Evolutionary conservation across 2,797 vertebrate species (phyloP).

Genomic region (Fratercula arctica): DNA sequence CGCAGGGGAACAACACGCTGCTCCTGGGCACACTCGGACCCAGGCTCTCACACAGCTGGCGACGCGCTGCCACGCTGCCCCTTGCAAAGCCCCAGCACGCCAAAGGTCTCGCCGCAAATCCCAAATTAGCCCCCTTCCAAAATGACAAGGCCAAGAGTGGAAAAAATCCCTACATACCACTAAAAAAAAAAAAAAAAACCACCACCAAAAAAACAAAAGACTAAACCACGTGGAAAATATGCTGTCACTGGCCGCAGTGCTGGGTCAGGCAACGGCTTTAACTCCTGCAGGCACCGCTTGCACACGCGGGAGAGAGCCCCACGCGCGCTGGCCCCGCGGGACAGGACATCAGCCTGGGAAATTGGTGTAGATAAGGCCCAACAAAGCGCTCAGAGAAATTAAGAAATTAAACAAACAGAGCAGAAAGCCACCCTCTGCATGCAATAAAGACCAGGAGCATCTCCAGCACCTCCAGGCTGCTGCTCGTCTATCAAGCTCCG

Average conservation of each 20-base stretch:
- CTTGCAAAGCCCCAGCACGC: rapidly evolving
- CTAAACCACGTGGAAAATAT: constrained; percentile 21
- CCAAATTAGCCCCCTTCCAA: neutral
- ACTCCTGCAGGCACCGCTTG: neutral
- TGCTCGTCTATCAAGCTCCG: neutral
- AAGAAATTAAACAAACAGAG: neutral
- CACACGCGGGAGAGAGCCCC: rapidly evolving
- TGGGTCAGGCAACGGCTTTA: neutral
- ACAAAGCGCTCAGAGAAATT: neutral
- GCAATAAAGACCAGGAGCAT: neutral
- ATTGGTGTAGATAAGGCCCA: neutral
- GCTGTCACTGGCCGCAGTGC: neutral
- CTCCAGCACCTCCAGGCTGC: neutral
- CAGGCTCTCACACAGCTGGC: neutral
- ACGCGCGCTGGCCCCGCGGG: rapidly evolving
- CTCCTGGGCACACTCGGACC: neutral
- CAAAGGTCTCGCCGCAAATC: neutral
- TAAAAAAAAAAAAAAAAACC: neutral
- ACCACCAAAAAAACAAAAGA: rapidly evolving
- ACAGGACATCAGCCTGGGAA: neutral
- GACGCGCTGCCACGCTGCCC: neutral
- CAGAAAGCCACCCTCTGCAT: neutral
- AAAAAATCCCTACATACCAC: neutral
- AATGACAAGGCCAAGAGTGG: neutral
- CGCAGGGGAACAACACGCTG: rapidly evolving